Base-by-base conservation (phyloP, 2,113 vertebrate species). In the Labeo rohita region DNA sequence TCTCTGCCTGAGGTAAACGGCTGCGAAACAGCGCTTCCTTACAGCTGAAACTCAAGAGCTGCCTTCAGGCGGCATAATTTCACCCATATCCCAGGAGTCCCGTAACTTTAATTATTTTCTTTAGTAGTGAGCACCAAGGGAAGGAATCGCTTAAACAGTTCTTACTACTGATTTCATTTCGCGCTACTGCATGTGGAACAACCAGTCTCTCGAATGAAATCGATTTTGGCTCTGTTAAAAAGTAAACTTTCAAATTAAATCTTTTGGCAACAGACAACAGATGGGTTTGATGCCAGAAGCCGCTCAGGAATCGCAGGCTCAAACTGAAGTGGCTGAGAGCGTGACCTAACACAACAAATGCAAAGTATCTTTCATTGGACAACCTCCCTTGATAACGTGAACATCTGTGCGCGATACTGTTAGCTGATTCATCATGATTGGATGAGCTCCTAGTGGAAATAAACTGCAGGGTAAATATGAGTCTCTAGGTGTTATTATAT, bases 91-190 rank as follows among this genome's bases (percentile, higher is more conserved):
- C 7, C 34, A 63, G 49, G 45, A 80, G 72, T 12, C 3, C 36
- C 16, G n/a, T 21, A 49, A 88, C 77, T 84, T 88, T 68, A 85
- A 88, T 88, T 76, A 81, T 77, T 47, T 81, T n/a, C 77, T 80
- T 81, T 84, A 61, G 56, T 49, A 50, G 81, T 68, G 50, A 79
- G 36, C 2, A 21, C 59, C 34, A 68, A 21, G 80, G 85, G 80
- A 65, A 75, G 10, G 12, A 45, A 73, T n/a, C 4, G 21, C 72
- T 43, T 79, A 36, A 56, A 50, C 2, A 9, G 59, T 36, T 72
- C 45, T 74, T 74, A 59, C 28, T 8, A 36, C 8, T 49, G 21
- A 21, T 47, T 15, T n/a, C 7, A 78, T 36, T 65, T n/a, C 10
- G 16, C 21, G 4, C n/a, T 34, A 15, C 50, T n/a, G 23, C 7